These are phyloP conservation scores for Speoplatyrhinus poulsoni DNA, from an alignment of 2,113 vertebrate genomes.

Conservation along the genomic window DNA sequence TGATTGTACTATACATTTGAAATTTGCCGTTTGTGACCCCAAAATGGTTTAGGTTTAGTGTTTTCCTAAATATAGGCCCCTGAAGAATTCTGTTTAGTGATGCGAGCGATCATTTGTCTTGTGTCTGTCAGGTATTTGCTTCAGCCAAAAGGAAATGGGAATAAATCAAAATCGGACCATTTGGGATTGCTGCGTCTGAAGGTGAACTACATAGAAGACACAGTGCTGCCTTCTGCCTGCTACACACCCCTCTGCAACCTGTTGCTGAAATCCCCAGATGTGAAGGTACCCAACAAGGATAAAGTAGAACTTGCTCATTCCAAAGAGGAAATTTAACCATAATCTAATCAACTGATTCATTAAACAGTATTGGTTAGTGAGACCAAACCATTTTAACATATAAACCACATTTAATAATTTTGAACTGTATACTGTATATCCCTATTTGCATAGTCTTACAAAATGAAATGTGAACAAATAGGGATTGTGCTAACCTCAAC, in stretches of 20 bases:
- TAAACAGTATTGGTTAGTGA: not conserved
- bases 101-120: not conserved
- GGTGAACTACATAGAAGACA: slow-evolving; percentile 94
- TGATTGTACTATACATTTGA: too few species aligned
- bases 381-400: not conserved
- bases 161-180: slow-evolving; percentile 91
- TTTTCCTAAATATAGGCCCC: not conserved
- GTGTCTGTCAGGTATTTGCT: slow-evolving; percentile 88
- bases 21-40: too few species aligned
- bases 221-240: slow-evolving; percentile 89
- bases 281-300: slow-evolving; percentile 79
- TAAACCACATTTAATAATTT: not conserved
- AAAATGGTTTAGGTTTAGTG: not conserved
- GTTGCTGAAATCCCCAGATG: slow-evolving; percentile 93
- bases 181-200: slow-evolving; percentile 91
- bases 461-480: not conserved
- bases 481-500: too few species aligned
- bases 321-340: too few species aligned
- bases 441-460: not conserved
- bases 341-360: not conserved
- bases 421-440: not conserved
- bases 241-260: slow-evolving; percentile 87
- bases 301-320: too few species aligned
- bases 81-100: not conserved
- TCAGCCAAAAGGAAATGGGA: slow-evolving; percentile 93